A percentile compares a stretch with the other conserved stretches of the same genome.
phyloP scores from a whole-genome alignment of 2,797 vertebrate genomes.

The Triplophysa bombifrons region DNA sequence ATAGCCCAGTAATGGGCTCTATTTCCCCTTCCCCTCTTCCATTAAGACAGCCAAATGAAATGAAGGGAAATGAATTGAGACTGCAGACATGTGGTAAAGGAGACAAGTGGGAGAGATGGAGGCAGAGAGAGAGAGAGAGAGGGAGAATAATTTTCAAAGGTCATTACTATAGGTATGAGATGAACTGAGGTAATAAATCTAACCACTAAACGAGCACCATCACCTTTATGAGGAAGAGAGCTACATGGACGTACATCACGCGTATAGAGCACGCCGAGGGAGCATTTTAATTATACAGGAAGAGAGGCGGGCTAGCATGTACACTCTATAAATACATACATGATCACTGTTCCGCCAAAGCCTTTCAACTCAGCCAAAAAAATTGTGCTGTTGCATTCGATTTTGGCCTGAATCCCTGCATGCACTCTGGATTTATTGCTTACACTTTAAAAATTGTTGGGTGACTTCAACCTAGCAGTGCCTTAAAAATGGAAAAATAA shows the following conservation, averaged over 20 bases:
- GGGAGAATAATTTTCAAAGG: slow-evolving; percentile 24
- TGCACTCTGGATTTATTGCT: not conserved
- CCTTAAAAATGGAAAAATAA: too few relatives aligned
- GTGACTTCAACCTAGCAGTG: too few relatives aligned
- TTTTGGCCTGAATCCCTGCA: not conserved
- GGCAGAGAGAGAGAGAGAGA: slow-evolving; percentile 45
- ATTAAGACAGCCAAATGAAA: slow-evolving; percentile 57
- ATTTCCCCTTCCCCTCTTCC: slow-evolving; percentile 52
- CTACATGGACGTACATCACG: slow-evolving; percentile 45
- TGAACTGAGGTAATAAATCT: slow-evolving; percentile 52
- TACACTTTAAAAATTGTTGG: too few relatives aligned
- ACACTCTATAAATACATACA: slow-evolving; percentile 30
- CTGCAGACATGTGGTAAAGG: slow-evolving; percentile 44
- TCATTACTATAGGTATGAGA: slow-evolving; percentile 50
- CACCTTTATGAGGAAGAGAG: slow-evolving; percentile 50
- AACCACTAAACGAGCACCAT: slow-evolving; percentile 44
- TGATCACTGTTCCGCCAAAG: not conserved
- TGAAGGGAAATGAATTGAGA: slow-evolving; percentile 56
- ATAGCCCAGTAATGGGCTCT: slow-evolving; percentile 54
- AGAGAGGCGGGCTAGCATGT: slow-evolving; percentile 19
- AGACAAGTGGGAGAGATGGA: slow-evolving; percentile 46
- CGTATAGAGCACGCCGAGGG: slow-evolving; percentile 21
- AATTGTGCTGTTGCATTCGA: not conserved
- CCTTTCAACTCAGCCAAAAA: not conserved
- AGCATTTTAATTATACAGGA: slow-evolving; percentile 47